Evolutionary conservation across 2,113 vertebrate species (phyloP).

Genomic region (Helogale parvula): DNA sequence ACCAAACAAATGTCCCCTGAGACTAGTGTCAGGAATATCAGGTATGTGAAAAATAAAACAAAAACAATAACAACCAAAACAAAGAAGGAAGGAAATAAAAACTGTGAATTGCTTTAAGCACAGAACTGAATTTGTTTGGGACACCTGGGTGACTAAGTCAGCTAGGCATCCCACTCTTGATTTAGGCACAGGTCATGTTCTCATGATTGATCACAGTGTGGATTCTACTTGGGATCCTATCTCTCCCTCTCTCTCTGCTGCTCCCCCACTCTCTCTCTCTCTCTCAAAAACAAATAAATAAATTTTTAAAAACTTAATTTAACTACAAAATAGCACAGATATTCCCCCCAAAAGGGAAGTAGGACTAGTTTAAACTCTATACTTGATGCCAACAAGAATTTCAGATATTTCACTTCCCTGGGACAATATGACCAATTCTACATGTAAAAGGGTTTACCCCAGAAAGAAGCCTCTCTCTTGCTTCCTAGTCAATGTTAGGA

Average conservation of each 20-base stretch:
- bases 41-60: neutral
- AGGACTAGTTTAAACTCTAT: neutral
- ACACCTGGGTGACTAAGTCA: too few species aligned
- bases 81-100: slow-evolving; percentile 3
- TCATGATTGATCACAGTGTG: too few species aligned
- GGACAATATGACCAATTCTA: neutral
- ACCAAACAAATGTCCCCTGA: neutral
- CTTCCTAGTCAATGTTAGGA: neutral
- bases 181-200: too few species aligned
- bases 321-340: neutral
- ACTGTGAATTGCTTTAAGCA: neutral
- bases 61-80: neutral
- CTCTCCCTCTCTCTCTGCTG: too few species aligned
- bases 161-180: too few species aligned
- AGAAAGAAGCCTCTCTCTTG: neutral
- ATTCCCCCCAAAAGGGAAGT: neutral
- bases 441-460: neutral
- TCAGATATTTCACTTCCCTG: neutral
- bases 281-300: too few species aligned
- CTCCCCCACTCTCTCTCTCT: too few species aligned
- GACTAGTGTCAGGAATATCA: neutral
- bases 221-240: too few species aligned
- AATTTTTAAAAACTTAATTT: neutral
- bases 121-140: neutral
- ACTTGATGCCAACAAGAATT: neutral